Evolutionary conservation across 1,140 invertebrate species (phyloP).

Genomic region (Chymomyza costata): DNA sequence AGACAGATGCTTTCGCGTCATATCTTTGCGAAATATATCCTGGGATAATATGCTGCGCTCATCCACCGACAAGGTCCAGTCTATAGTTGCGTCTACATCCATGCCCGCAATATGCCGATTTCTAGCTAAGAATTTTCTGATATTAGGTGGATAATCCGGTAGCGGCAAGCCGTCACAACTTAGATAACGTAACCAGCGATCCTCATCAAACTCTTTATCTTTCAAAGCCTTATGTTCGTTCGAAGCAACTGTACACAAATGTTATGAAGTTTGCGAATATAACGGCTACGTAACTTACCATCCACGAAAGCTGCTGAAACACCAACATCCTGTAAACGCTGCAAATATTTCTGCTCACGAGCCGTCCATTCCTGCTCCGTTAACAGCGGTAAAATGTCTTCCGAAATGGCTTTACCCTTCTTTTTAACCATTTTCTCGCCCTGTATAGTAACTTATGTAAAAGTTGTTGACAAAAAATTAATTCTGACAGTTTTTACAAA

Average conservation of each 20-base stretch:
- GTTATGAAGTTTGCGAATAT: neutral
- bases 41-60: constrained; percentile 39
- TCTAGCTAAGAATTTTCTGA: constrained; percentile 36
- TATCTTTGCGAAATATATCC: constrained; percentile 11
- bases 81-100: constrained; percentile 5
- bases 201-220: constrained; percentile 5
- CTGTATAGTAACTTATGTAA: neutral
- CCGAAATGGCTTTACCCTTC: neutral
- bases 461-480: neutral
- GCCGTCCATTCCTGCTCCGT: constrained; percentile 25
- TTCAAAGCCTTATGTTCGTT: constrained; percentile 18
- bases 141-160: constrained; percentile 37
- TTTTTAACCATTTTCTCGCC: neutral
- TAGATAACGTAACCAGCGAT: constrained; percentile 42
- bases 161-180: constrained; percentile 49
- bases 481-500: neutral
- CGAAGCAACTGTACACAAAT: constrained; percentile 16
- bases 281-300: constrained; percentile 16
- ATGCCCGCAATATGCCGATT: constrained; percentile 21
- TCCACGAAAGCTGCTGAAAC: constrained; percentile 13
- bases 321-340: constrained; percentile 41
- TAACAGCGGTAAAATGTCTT: constrained; percentile 3
- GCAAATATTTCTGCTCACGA: constrained; percentile 22
- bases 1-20: constrained; percentile 25
- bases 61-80: constrained; percentile 39